phyloP scores from a whole-genome alignment of 2,888 invertebrate species.

The Oligia latruncula region DNA sequence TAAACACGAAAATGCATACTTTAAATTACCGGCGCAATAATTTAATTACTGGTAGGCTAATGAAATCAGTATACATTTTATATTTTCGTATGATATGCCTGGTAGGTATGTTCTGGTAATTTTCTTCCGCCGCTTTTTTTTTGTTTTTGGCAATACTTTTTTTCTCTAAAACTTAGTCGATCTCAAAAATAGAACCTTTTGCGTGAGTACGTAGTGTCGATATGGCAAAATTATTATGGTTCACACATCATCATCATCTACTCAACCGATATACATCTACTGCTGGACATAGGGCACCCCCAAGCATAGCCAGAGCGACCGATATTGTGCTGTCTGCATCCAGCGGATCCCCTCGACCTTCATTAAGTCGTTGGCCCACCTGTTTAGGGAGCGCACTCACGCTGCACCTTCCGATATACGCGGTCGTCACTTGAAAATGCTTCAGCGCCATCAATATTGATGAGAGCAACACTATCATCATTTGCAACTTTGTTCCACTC shows the following conservation, averaged over 20 bases:
- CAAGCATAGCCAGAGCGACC: background rate
- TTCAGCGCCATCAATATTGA: background rate
- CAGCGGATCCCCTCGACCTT: background rate
- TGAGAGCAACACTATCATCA: background rate
- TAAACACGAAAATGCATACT: conserved; percentile 8
- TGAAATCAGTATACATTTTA: conserved; percentile 4
- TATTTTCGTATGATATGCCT: background rate
- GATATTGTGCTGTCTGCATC: background rate
- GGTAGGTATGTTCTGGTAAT: background rate
- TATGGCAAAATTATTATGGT: background rate
- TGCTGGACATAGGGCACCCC: no score
- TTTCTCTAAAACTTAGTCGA: background rate
- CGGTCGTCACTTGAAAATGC: background rate
- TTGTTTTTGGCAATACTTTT: background rate
- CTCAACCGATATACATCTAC: background rate
- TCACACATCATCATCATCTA: background rate
- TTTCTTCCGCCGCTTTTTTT: background rate
- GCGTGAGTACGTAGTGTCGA: background rate
- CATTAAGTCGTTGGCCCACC: no score
- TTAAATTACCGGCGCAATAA: conserved; percentile 16
- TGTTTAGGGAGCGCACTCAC: no score
- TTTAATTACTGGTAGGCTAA: conserved; percentile 19
- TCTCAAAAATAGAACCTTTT: background rate
- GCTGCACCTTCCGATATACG: background rate
- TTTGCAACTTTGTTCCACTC: background rate